A percentile compares a stretch with the other conserved stretches of the same genome.
phyloP scores from a whole-genome alignment of 2,888 invertebrate species.

The Diplazon laetatorius region DNA sequence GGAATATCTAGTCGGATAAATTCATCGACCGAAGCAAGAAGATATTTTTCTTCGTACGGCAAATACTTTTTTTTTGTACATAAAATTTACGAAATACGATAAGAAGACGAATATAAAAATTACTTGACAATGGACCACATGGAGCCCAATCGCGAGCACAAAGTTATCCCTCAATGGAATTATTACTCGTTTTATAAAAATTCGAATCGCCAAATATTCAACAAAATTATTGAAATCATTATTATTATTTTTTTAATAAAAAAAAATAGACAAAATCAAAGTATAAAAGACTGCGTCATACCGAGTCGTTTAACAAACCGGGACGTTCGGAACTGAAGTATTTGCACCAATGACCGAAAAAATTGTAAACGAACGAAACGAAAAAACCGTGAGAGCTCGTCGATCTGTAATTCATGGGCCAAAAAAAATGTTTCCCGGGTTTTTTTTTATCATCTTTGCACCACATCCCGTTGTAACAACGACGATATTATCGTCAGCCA shows the following conservation, averaged over 20 bases:
- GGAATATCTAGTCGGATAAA: constrained; percentile 42
- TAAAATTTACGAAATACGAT: constrained; percentile 2
- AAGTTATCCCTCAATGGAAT: constrained; percentile 27
- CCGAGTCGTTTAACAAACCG: constrained; percentile 29
- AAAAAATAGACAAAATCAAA: constrained; percentile 11
- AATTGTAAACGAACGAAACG: constrained; percentile 13
- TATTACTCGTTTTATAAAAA: constrained; percentile 23
- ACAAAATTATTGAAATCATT: not conserved
- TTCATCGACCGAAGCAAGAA: constrained; percentile 25
- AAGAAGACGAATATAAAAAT: not conserved
- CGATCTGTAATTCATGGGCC: constrained; percentile 24
- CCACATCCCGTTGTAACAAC: constrained; percentile 30
- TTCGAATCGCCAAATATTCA: constrained; percentile 2
- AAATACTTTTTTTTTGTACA: constrained; percentile 9
- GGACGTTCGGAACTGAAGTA: constrained; percentile 42
- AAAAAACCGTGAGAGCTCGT: constrained; percentile 41
- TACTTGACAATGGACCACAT: constrained; percentile 13
- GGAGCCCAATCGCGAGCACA: constrained; percentile 31
- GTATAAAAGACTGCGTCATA: constrained; percentile 27
- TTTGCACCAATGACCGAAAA: constrained; percentile 27
- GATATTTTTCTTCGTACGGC: constrained; percentile 4
- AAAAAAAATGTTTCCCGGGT: constrained; percentile 11
- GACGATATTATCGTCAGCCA: constrained; percentile 53
- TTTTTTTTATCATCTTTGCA: constrained; percentile 1
- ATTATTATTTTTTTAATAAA: not conserved